Percentiles rank a stretch among this genome's conserved stretches.
Evolutionary conservation across 2,888 invertebrate species (phyloP).

Genomic region (Aleiodes testaceus): DNA sequence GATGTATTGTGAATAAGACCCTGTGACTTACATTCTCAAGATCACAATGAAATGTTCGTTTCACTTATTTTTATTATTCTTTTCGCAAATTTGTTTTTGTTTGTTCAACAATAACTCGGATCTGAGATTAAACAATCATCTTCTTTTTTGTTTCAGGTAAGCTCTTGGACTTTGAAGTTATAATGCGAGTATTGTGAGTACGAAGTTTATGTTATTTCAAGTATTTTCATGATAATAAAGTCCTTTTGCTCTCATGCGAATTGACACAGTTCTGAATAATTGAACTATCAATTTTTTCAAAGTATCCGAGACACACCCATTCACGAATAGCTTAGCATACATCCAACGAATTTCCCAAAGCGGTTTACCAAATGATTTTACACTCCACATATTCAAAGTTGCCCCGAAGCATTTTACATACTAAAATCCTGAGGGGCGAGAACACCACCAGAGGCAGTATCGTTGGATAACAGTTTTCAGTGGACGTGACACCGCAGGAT

Average conservation of each 20-base stretch:
- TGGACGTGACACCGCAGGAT: conserved; percentile 65
- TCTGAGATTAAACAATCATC: conserved; percentile 14
- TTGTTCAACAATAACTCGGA: conserved; percentile 9
- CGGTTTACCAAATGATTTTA: conserved; percentile 1
- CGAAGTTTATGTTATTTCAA: background rate
- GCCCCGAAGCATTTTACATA: no score
- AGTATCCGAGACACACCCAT: background rate
- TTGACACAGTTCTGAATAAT: no score
- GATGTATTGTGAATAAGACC: conserved; percentile 32
- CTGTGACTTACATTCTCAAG: conserved; percentile 23
- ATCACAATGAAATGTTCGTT: conserved; percentile 24
- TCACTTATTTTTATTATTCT: conserved; percentile 7
- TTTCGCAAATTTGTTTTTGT: conserved; percentile 2
- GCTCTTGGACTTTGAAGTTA: conserved; percentile 14
- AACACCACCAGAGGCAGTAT: no score
- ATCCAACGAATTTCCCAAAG: conserved; percentile 39
- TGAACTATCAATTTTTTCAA: no score
- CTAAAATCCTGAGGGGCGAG: no score
- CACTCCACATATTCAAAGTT: no score
- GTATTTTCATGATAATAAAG: no score
- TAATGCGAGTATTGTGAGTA: conserved; percentile 16
- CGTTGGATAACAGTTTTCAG: conserved; percentile 14
- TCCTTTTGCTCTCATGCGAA: no score
- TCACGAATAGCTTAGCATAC: background rate
- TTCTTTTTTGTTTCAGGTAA: conserved; percentile 52